Percentiles rank a stretch among this genome's conserved stretches.
These are phyloP conservation scores for Hydropsyche betteni DNA, from an alignment of 2,888 invertebrate genomes.

Conservation along the genomic window DNA sequence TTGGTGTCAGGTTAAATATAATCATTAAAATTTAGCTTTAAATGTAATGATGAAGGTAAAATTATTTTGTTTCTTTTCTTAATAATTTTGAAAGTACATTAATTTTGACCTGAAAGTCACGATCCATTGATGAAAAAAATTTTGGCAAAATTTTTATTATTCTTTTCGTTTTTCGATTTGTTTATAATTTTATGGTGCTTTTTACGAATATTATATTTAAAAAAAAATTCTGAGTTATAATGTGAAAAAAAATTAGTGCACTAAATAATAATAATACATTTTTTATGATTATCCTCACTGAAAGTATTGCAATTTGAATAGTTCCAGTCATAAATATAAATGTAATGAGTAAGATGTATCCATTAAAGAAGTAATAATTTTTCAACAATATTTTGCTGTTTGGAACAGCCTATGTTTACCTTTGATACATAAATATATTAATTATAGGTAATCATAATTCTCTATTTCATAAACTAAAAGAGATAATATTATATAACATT, in stretches of 20 bases:
- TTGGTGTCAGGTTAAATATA: conserved; percentile 51
- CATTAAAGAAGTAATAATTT: conserved; percentile 26
- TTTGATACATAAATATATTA: conserved; percentile 50
- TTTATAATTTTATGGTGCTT: conserved; percentile 30
- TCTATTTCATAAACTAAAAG: conserved; percentile 47
- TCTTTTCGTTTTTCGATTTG: conserved; percentile 4
- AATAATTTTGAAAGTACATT: conserved; percentile 9
- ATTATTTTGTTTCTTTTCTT: neutral
- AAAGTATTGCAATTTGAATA: conserved; percentile 22
- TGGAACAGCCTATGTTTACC: conserved; percentile 39
- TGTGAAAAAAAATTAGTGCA: neutral
- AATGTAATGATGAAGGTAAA: conserved; percentile 30
- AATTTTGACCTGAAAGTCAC: conserved; percentile 8
- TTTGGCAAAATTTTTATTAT: neutral
- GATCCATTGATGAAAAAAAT: conserved; percentile 1
- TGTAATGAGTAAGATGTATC: conserved; percentile 33
- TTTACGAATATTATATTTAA: neutral
- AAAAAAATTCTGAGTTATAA: conserved; percentile 2
- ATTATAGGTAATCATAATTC: conserved; percentile 48
- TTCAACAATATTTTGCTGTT: conserved; percentile 41
- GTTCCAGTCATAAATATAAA: conserved; percentile 43
- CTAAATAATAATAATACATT: neutral
- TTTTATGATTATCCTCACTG: conserved; percentile 16
- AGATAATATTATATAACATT: conserved; percentile 46
- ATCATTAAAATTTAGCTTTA: conserved; percentile 39